Base-by-base conservation (phyloP, 2,888 invertebrate species). In the Mongoloraphidia duomilia region DNA sequence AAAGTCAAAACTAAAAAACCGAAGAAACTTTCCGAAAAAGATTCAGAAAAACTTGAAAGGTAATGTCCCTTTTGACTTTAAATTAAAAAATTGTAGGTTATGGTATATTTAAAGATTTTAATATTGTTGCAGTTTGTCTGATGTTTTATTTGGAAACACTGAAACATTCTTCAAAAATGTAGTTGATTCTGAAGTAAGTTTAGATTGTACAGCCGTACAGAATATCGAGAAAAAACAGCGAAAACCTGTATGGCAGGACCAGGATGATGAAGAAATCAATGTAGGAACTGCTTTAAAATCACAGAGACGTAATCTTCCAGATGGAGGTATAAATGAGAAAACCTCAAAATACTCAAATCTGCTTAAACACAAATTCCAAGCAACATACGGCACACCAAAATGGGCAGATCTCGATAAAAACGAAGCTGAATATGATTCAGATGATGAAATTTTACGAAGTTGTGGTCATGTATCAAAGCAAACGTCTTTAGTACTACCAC, bases 241-340 rank as follows among this genome's bases (percentile, higher is more conserved):
- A 35, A 67, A 73, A 62, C 75, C 79, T 9, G 84, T 75, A 11
- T 89, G 88, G 88, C 60, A 71, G 35, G 88, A 88, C 65, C 81
- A 82, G 44, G 86, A 86, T 56, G 87, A 88, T 58, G 73, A 73
- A 39, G 66, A 71, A 4, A 64, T 64, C 46, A 74, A 75, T 39
- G 70, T 77, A 47, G 62, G 68, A 9, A 56, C 61, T 33, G 74
- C 73, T 34, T 57, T 72, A 34, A 58, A 67, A 10, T 53, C 61
- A 5, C 71, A 78, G 55, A 68, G 71, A 10, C 64, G 73, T 6
- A 66, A 58, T 54, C 56, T 73, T 50, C 69, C 71, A 5, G 53
- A 58, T 3, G 65, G 64, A 36, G 66, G 66, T 13, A 60, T 68
- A 58, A 65, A 68, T 48, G 69, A 65, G 50, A 66, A 66, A 37